Evolutionary conservation across 1,140 invertebrate genomes (phyloP).

Genomic region (Zaprionus vittiger): DNA sequence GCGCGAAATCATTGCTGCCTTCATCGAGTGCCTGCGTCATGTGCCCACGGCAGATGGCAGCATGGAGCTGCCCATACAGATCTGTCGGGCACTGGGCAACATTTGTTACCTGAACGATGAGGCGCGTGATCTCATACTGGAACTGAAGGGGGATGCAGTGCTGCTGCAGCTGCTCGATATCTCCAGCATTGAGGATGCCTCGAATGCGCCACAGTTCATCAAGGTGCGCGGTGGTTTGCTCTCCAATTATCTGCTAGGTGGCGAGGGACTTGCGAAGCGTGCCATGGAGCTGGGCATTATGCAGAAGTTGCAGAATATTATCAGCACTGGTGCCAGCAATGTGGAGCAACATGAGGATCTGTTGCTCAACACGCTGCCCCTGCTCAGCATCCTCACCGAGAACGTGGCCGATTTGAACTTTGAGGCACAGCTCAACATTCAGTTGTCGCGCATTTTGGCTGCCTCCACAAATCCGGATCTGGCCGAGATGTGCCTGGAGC

Average conservation of each 20-base stretch:
- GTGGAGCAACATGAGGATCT: constrained; percentile 86
- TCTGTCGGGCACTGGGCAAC: constrained; percentile 93
- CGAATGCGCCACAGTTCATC: constrained; percentile 85
- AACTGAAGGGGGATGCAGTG: constrained; percentile 86
- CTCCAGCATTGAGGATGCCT: constrained; percentile 65
- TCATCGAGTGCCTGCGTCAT: constrained; percentile 85
- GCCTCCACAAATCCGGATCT: constrained; percentile 88
- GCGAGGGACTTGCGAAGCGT: constrained; percentile 88
- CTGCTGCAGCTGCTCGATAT: constrained; percentile 85
- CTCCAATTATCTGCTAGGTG: constrained; percentile 91
- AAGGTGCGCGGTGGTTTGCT: constrained; percentile 89
- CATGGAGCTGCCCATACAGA: constrained; percentile 88
- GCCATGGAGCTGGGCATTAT: constrained; percentile 89
- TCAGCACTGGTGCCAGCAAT: constrained; percentile 85
- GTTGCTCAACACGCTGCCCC: constrained; percentile 88
- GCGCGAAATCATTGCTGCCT: constrained; percentile 86
- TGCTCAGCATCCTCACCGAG: constrained; percentile 91
- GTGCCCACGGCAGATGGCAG: constrained; percentile 76
- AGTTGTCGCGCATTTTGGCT: constrained; percentile 87
- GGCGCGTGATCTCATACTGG: constrained; percentile 87
- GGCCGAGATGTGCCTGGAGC: constrained; percentile 90
- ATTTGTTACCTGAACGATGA: constrained; percentile 94
- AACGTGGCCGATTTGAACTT: constrained; percentile 86
- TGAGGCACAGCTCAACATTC: constrained; percentile 86
- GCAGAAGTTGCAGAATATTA: constrained; percentile 85